Base-by-base conservation (phyloP, 2,888 invertebrate genomes). In the Drosophila subsilvestris region DNA sequence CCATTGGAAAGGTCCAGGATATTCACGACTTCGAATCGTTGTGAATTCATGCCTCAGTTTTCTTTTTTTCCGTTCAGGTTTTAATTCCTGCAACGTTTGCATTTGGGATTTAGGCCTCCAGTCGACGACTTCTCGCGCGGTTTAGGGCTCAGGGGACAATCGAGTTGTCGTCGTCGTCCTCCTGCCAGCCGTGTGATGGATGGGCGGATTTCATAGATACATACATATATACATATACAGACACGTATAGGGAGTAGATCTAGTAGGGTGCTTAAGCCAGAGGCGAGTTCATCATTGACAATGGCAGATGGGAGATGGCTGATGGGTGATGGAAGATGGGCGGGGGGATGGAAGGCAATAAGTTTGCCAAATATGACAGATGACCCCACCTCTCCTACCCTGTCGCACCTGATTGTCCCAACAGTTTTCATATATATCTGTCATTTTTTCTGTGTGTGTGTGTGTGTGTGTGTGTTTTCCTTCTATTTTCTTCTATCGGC, bases 1-100 rank as follows among this genome's bases (percentile, higher is more conserved):
- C n/a, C n/a, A 10, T 12, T 14, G 5, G 4, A 5, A 22, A 14
- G 2, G 2, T 37, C 2, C n/a, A 37, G 37, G 37, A n/a, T 37
- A n/a, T 37, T 37, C 2, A 7, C 6, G 14, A 7, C 37, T 6
- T 37, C 37, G n/a, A 6, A 37, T 37, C 37, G 7, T 1, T 37
- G 7, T 37, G 27, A 9, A 9, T 27, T 9, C 27, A 9, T 27
- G 27, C 2, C 27, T 9, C 27, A 37, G 32, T 63, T 65, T 56
- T 63, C 32, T 32, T 44, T 27, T 47, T 29, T 49, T 43, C 18
- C 37, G 18, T 44, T 69, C n/a, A 43, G 37, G 47, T 74, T 72
- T 86, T 78, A 80, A 84, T 83, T 86, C 74, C 74, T 80, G 73
- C 65, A 69, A 68, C 76, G 79, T 74, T 85, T 80, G 84, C 84